Percentiles rank a stretch among this genome's conserved stretches.
These are phyloP conservation scores for Dione juno DNA, from an alignment of 2,888 invertebrate species.

Conservation along the genomic window DNA sequence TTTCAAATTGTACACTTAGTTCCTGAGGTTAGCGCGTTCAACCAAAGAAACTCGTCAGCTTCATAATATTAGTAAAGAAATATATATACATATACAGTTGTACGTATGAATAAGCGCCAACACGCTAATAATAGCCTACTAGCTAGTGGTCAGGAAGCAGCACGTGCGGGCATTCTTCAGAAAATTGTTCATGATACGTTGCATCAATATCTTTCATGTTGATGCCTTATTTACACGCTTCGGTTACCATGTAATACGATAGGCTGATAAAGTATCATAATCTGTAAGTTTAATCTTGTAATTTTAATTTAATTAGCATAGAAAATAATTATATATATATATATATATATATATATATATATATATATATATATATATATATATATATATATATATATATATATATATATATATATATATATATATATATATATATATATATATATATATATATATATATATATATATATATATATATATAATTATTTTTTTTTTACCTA, in stretches of 20 bases:
- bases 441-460: neutral
- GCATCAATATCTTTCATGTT: slow-evolving; percentile 58
- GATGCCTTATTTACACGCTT: slow-evolving; percentile 45
- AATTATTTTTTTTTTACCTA: too few relatives aligned
- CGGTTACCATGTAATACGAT: slow-evolving; percentile 40
- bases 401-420: neutral
- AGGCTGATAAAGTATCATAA: slow-evolving; percentile 28
- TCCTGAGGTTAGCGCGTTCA: too few relatives aligned
- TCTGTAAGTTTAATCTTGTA: neutral
- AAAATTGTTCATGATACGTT: slow-evolving; percentile 68
- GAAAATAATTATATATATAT: neutral
- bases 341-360: neutral
- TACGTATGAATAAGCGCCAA: neutral
- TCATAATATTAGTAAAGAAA: too few relatives aligned
- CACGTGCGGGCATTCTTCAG: slow-evolving; percentile 63
- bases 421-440: neutral
- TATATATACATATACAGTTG: too few relatives aligned
- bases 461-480: neutral
- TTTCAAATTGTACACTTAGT: too few relatives aligned
- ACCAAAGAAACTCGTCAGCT: too few relatives aligned
- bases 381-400: neutral
- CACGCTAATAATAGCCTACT: neutral
- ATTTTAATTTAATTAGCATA: neutral
- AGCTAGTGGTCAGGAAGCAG: slow-evolving; percentile 28
- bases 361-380: neutral